phyloP scores from a whole-genome alignment of 1,140 invertebrate genomes.

The Drosophila pandora region DNA sequence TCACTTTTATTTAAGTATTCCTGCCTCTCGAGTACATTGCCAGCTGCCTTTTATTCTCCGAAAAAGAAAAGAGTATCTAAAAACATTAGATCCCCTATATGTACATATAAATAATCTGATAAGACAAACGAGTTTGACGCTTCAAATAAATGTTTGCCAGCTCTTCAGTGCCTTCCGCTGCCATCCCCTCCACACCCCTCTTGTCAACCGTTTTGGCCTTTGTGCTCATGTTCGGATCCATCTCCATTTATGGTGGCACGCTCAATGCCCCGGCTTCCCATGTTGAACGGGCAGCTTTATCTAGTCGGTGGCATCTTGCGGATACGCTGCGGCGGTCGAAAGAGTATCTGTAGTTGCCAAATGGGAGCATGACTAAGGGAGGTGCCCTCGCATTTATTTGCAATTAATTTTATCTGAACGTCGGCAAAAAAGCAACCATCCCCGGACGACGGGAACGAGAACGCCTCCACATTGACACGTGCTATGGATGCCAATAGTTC shows the following conservation, averaged over 20 bases:
- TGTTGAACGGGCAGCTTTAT: slow-evolving; percentile 60
- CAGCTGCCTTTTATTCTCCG: background rate
- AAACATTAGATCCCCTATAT: slow-evolving; percentile 47
- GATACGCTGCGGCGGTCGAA: slow-evolving; percentile 40
- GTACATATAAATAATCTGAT: slow-evolving; percentile 78
- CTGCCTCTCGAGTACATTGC: background rate
- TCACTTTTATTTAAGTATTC: background rate
- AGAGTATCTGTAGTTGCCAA: slow-evolving; percentile 52
- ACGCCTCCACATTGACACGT: slow-evolving; percentile 64
- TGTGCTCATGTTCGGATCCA: slow-evolving; percentile 45
- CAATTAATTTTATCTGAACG: slow-evolving; percentile 72
- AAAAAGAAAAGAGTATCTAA: slow-evolving; percentile 24
- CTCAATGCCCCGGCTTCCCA: slow-evolving; percentile 60
- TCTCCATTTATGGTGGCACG: slow-evolving; percentile 68
- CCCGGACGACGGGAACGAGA: slow-evolving; percentile 5
- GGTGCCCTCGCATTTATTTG: slow-evolving; percentile 43
- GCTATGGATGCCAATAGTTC: slow-evolving; percentile 23
- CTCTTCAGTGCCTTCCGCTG: slow-evolving; percentile 21
- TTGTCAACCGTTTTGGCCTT: slow-evolving; percentile 18
- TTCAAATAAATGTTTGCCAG: slow-evolving; percentile 80
- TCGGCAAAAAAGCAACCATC: slow-evolving; percentile 48
- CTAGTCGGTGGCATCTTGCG: slow-evolving; percentile 67
- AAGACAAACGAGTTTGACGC: slow-evolving; percentile 82
- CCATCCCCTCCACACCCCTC: background rate
- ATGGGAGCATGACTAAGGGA: slow-evolving; percentile 15